Base-by-base conservation (phyloP, 92 coral and sea anemone species). In the Meandrina meandrites region DNA sequence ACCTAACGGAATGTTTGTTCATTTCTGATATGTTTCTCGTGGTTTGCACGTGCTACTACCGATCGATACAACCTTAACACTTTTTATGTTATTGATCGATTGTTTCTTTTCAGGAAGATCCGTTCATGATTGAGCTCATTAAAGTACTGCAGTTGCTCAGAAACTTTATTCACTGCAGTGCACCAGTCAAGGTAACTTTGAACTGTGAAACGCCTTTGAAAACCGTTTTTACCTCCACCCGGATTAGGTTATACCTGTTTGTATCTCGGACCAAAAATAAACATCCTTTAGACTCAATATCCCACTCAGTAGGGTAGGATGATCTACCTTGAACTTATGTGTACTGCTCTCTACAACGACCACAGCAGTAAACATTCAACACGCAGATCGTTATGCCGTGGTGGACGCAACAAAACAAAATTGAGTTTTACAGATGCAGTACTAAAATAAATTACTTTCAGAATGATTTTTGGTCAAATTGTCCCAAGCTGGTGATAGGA, bases 121-220 rank as follows among this genome's bases (percentile, higher is more conserved):
- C 96, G 16, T 76, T 91, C 51, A 72, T 93, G 18, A 88, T 81
- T 40, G 98, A 95, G 64, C 81, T 97, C 15, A 83, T 90, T 1
- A 78, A 87, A 16, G 90, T 87, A 8, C 75, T 97, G 18, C 92
- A 90, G 27, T 92, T 95, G 28, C 79, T 97, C 32, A 94, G 93
- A 77, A 97, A 95, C 87, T 94, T 97, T 17, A 74, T 91, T 56
- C 89, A 91, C 81, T 48, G 85, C 58, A 87, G 91, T 66, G 66
- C 82, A 18, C 89, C 94, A 72, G 96, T 93, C 34, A 97, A 97
- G 96, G 99, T 97, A 88, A 50, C 79, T 4, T 5, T 8, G n/a
- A 2, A 37, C 27, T 1, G 0, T 18, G 3, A 17, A 37, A 72
- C 14, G 4, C 48, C 50, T 18, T 24, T 34, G 78, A 35, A 16